Evolutionary conservation across 2,113 vertebrate species (phyloP), one percentile per base, ranked within the genome.

Genomic region (Pleuronectes platessa): DNA sequence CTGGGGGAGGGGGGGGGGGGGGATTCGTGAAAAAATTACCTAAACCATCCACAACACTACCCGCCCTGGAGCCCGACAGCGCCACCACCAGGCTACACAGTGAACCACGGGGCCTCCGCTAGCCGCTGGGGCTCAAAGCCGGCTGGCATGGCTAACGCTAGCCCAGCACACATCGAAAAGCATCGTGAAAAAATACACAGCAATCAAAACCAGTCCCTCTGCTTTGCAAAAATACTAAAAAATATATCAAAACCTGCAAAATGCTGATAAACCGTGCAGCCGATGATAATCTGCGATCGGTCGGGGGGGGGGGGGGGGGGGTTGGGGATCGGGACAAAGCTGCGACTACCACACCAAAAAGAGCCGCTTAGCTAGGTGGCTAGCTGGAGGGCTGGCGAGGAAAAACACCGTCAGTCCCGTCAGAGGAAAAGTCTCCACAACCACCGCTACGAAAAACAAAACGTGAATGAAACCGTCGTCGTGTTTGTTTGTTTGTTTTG

Each of bases 381-480:
- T 31, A 31, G 31, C 26, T 54, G 56, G 63, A 12, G 63, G 71
- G 55, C 65, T 74, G 74, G 75, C 78, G 40, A 90, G 7, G 20
- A 27, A 90, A 90, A 90, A 89, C 59, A 71, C 42, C 10, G 56
- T 37, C 68, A 79, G 86, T 90, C 79, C 89, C 56, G 8, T 74
- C 64, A 87, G 7, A 82, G 23, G 67, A 76, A 84, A 85, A 85
- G 63, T 89, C 74, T 88, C 74, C 85, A 76, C 68, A 79, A 81
- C 74, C 73, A 76, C 60, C 21, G 61, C 65, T 69, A 82, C 31
- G 47, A 89, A 91, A 92, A 92, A 84, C 5, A 85, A 91, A 92
- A 82, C 62, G 11, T n/a, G 21, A 7, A 59, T 35, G 26, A 78
- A 71, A 61, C 26, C 59, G 74, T 20, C 18, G 79, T 81, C 60